Evolutionary conservation across 1,140 invertebrate genomes (phyloP).

Genomic region (Eupeodes corollae): DNA sequence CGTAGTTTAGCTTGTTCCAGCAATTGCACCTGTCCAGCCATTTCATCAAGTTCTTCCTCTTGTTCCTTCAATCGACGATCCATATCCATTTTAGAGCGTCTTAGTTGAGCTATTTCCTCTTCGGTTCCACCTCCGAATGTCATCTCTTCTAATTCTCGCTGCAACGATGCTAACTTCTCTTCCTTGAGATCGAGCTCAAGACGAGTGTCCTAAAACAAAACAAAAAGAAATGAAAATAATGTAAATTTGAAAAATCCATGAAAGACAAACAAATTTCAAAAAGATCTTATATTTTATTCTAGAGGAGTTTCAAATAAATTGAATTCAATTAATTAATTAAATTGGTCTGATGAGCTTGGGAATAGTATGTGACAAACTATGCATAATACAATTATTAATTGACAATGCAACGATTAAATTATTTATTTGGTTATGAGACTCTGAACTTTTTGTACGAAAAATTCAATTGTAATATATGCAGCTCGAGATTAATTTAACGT

Average conservation of each 20-base stretch:
- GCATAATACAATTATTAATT: too few relatives aligned
- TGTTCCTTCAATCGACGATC: conserved; percentile 79
- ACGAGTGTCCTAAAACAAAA: conserved; percentile 73
- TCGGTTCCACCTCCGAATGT: conserved; percentile 71
- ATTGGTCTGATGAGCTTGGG: too few relatives aligned
- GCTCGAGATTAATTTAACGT: too few relatives aligned
- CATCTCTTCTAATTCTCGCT: conserved; percentile 74
- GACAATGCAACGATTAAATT: too few relatives aligned
- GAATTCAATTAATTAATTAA: too few relatives aligned
- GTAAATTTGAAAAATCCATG: too few relatives aligned
- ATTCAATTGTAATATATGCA: too few relatives aligned
- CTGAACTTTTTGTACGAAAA: too few relatives aligned
- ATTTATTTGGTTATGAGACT: too few relatives aligned
- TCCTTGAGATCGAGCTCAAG: conserved; percentile 79
- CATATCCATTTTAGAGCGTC: conserved; percentile 76
- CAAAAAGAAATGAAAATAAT: conserved; percentile 9
- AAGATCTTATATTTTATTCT: neutral
- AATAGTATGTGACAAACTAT: too few relatives aligned
- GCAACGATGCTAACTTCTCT: conserved; percentile 64
- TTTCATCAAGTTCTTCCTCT: conserved; percentile 89
- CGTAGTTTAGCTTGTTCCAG: conserved; percentile 80
- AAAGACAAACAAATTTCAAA: too few relatives aligned
- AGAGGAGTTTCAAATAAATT: too few relatives aligned
- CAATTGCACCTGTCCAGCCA: conserved; percentile 78
- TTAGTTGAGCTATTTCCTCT: conserved; percentile 69